These are phyloP conservation scores for Eurosta solidaginis DNA, from an alignment of 1,140 invertebrate genomes.

Conservation along the genomic window DNA sequence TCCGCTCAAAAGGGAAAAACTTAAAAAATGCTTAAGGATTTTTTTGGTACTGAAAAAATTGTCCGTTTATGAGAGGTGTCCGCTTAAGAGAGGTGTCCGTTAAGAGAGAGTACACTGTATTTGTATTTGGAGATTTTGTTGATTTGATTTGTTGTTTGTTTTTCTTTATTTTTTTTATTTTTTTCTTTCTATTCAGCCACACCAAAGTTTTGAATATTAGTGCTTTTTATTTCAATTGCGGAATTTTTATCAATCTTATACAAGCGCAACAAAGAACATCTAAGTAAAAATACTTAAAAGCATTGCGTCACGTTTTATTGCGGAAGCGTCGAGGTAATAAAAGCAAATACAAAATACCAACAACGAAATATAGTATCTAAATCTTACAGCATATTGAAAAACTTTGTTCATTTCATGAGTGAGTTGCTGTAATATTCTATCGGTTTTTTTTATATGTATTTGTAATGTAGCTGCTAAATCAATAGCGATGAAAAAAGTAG, in stretches of 20 bases:
- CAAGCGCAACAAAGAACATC: not conserved
- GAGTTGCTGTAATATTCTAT: not conserved
- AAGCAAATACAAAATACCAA: not conserved
- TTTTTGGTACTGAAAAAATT: no score
- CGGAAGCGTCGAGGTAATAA: not conserved
- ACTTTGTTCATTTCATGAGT: not conserved
- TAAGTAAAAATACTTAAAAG: not conserved
- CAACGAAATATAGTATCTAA: not conserved
- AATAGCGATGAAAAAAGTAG: not conserved
- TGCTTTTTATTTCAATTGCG: not conserved
- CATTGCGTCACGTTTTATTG: constrained; percentile 23
- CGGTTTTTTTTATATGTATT: not conserved
- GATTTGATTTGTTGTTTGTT: no score
- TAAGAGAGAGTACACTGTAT: no score
- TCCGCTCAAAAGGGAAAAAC: no score
- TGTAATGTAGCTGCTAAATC: constrained; percentile 10
- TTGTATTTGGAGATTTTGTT: no score
- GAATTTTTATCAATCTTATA: not conserved
- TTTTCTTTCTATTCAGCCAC: not conserved
- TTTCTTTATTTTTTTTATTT: not conserved
- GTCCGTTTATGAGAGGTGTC: no score
- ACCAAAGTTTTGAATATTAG: no score
- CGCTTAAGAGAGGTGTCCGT: no score
- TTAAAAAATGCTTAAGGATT: no score
- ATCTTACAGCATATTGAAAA: constrained; percentile 1